These are phyloP conservation scores for Torymus auratus DNA, from an alignment of 2,888 invertebrate species.

Conservation along the genomic window DNA sequence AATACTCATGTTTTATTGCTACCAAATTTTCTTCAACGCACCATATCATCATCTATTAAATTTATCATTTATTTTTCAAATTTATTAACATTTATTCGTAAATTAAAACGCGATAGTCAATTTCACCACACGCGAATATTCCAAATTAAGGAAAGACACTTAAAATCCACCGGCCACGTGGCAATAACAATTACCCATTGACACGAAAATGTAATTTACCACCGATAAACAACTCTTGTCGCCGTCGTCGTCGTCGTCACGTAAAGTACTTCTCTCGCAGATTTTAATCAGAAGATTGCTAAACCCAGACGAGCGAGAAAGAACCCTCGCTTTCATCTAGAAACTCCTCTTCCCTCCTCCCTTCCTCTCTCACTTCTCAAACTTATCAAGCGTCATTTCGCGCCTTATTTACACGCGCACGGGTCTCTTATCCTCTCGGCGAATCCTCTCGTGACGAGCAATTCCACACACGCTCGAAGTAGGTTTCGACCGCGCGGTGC, in stretches of 20 bases:
- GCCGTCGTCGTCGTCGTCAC: not conserved
- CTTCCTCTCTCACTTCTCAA: not conserved
- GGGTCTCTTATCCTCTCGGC: not conserved
- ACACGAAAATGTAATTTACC: not conserved
- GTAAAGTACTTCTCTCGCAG: too few species aligned
- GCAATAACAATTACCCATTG: not conserved
- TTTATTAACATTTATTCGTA: too few species aligned
- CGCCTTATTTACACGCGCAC: not conserved
- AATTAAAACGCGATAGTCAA: too few species aligned
- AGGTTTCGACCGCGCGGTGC: not conserved
- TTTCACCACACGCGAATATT: too few species aligned
- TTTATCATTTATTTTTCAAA: too few species aligned
- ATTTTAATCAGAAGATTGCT: too few species aligned
- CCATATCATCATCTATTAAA: too few species aligned
- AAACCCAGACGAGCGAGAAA: too few species aligned
- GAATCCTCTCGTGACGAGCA: not conserved
- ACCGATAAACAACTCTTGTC: not conserved
- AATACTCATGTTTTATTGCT: too few species aligned
- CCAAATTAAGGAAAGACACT: not conserved
- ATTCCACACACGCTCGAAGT: not conserved
- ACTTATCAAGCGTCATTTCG: slow-evolving; percentile 28
- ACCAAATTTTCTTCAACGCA: too few species aligned
- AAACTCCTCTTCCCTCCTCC: not conserved
- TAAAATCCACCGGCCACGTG: not conserved
- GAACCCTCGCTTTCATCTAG: too few species aligned